A percentile compares a stretch with the other conserved stretches of the same genome.
phyloP scores from a whole-genome alignment of 2,797 vertebrate genomes.

The Xenops minutus region DNA sequence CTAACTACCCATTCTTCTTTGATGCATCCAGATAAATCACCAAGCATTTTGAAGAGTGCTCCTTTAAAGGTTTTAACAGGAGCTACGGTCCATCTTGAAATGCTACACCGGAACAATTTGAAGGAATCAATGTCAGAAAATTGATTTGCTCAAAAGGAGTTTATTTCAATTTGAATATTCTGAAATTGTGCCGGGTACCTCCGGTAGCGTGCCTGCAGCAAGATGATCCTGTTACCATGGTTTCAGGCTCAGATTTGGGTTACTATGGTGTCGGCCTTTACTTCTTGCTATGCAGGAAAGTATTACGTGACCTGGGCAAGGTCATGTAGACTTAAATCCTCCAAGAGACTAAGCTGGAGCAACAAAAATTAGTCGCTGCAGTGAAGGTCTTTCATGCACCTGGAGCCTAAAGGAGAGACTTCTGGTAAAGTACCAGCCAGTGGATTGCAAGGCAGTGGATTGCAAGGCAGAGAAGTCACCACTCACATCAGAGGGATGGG shows the following conservation, averaged over 20 bases:
- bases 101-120: not conserved
- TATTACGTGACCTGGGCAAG: slow-evolving; percentile 45
- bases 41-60: not conserved
- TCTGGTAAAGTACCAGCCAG: not conserved
- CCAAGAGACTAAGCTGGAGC: slow-evolving; percentile 22
- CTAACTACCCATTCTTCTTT: not conserved
- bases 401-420: not conserved
- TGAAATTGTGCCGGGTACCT: not conserved
- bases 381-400: not conserved
- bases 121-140: not conserved
- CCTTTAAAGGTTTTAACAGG: not conserved
- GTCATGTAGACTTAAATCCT: slow-evolving; percentile 45
- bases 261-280: slow-evolving; percentile 53
- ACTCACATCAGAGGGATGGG: not conserved
- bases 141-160: slow-evolving; percentile 24
- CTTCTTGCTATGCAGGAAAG: slow-evolving; percentile 16
- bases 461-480: not conserved
- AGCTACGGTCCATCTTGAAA: not conserved
- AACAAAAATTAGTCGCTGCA: slow-evolving; percentile 9
- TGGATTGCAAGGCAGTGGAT: not conserved
- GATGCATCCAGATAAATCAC: not conserved
- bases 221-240: slow-evolving; percentile 58
- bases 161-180: slow-evolving; percentile 51
- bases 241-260: slow-evolving; percentile 54
- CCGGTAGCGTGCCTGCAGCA: slow-evolving; percentile 5